Evolutionary conservation across 2,113 vertebrate species (phyloP).

Genomic region (Grallaria varia): DNA sequence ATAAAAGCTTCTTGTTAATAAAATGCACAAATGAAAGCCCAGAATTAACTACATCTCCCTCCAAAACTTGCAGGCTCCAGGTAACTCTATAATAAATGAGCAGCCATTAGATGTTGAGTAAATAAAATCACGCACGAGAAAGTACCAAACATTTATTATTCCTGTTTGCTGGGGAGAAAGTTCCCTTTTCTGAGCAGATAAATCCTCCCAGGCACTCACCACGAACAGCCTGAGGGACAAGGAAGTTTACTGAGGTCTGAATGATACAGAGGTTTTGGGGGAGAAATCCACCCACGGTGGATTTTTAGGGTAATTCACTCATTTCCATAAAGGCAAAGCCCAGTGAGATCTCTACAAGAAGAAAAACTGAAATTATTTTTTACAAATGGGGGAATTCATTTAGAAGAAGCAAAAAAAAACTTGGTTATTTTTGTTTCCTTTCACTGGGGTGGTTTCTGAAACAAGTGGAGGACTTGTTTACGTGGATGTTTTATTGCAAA

Average conservation of each 20-base stretch:
- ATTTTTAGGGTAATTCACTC: slow-evolving; percentile 4
- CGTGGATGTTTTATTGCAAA: background rate
- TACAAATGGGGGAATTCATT: background rate
- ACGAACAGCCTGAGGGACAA: background rate
- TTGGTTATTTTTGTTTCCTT: background rate
- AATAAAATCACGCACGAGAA: slow-evolving; percentile 5
- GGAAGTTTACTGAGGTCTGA: slow-evolving; percentile 25
- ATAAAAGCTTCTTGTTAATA: background rate
- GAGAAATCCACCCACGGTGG: background rate
- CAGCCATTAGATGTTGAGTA: slow-evolving; percentile 19
- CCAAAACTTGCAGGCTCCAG: slow-evolving; percentile 12
- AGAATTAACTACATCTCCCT: slow-evolving; percentile 5
- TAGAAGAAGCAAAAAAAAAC: background rate
- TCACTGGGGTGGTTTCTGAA: background rate
- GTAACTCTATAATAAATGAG: slow-evolving; percentile 34
- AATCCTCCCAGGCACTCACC: slow-evolving; percentile 31
- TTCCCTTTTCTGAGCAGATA: slow-evolving; percentile 12
- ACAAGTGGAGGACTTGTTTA: background rate
- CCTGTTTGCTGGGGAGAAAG: background rate
- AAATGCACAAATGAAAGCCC: slow-evolving; percentile 28
- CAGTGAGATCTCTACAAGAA: background rate
- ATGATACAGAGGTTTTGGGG: background rate
- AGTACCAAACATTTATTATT: slow-evolving; percentile 10
- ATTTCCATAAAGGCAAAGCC: background rate
- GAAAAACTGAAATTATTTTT: background rate